Conservation (phyloP, 2,888 invertebrate species). For the Torymus tubicola region DNA sequence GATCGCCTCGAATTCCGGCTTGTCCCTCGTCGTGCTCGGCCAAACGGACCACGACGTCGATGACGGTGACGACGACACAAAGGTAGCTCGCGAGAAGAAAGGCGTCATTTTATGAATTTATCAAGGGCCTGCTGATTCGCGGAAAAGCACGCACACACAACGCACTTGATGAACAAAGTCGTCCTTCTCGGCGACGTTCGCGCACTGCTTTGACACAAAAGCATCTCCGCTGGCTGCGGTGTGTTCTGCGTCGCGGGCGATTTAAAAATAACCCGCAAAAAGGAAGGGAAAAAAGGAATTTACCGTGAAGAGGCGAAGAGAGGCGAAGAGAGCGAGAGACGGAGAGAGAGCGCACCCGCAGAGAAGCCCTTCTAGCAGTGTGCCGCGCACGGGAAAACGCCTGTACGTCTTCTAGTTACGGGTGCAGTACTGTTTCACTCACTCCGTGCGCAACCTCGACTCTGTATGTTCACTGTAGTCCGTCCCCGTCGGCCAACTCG, state of each 20-base stretch:
- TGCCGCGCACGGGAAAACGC: neutral
- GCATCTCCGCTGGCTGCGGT: slow-evolving; percentile 8
- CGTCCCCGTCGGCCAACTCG: neutral
- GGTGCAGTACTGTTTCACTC: neutral
- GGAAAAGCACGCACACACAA: neutral
- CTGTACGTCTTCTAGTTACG: neutral
- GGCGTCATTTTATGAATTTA: no score
- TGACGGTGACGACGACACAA: no score
- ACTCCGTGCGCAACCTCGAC: neutral
- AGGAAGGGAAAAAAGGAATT: slow-evolving; percentile 59
- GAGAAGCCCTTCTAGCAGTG: slow-evolving; percentile 10
- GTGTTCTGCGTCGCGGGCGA: slow-evolving; percentile 63
- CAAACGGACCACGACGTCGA: no score
- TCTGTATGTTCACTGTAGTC: neutral
- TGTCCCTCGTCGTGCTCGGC: no score
- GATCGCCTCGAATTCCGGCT: neutral
- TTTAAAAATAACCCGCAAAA: slow-evolving; percentile 68
- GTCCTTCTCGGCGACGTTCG: neutral
- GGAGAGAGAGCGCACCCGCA: no score
- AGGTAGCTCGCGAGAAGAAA: no score
- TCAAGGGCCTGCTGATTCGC: no score
- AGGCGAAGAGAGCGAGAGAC: no score
- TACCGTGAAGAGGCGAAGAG: slow-evolving; percentile 37
- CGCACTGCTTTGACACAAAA: slow-evolving; percentile 38
- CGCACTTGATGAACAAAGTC: neutral